Conservation (phyloP, 1,140 invertebrate genomes). For the Cotesia glomerata region DNA sequence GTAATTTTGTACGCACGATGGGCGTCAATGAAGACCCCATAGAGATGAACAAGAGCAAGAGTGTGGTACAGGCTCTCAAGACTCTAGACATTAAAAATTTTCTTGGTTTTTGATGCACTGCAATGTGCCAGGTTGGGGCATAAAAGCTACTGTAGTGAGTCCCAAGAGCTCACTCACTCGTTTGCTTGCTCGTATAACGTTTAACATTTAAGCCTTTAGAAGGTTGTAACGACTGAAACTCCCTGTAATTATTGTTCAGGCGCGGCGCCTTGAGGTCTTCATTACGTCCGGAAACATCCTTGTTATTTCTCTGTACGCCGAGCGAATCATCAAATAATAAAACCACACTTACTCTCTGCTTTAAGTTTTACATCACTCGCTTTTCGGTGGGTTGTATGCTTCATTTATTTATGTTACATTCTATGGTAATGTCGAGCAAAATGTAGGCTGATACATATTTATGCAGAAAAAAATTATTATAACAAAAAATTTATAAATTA, state of each 20-base stretch:
- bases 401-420: too few relatives aligned
- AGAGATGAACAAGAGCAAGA: neutral
- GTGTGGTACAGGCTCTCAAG: neutral
- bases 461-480: too few relatives aligned
- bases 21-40: neutral
- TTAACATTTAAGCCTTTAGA: conserved; percentile 65
- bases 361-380: neutral
- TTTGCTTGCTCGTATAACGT: conserved; percentile 53
- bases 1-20: conserved; percentile 18
- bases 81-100: neutral
- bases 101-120: conserved; percentile 22
- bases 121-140: conserved; percentile 36
- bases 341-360: neutral
- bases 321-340: conserved; percentile 19
- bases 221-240: conserved; percentile 62
- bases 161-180: conserved; percentile 25
- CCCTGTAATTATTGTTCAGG: conserved; percentile 64
- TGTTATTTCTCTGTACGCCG: conserved; percentile 60
- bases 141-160: conserved; percentile 60
- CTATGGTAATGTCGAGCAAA: too few relatives aligned
- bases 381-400: too few relatives aligned
- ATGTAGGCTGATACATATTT: too few relatives aligned
- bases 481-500: too few relatives aligned
- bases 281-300: conserved; percentile 59
- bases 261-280: conserved; percentile 65